Percentiles rank a stretch among this genome's conserved stretches.
Evolutionary conservation across 2,888 invertebrate species (phyloP).

Genomic region (Stenodema calcarata): DNA sequence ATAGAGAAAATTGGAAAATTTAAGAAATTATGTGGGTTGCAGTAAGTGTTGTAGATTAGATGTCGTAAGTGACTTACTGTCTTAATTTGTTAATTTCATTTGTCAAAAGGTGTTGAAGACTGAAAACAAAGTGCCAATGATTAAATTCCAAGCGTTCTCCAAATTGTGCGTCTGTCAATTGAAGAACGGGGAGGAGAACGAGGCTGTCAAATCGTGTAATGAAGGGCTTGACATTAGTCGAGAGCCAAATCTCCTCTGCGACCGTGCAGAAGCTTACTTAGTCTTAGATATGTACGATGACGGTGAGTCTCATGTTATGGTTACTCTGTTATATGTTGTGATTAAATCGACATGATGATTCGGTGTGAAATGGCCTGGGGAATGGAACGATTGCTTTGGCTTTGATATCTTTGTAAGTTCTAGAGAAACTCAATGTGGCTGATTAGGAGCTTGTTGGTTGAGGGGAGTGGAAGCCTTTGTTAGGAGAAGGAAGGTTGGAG

Average conservation of each 20-base stretch:
- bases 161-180: slow-evolving; percentile 81
- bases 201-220: slow-evolving; percentile 67
- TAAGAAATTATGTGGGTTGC: no score
- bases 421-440: no score
- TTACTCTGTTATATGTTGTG: no score
- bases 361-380: no score
- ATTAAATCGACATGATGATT: no score
- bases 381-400: no score
- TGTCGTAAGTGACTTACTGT: no score
- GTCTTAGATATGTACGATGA: slow-evolving; percentile 91
- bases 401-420: no score
- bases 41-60: no score
- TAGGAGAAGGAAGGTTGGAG: no score
- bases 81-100: slow-evolving; percentile 60
- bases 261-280: slow-evolving; percentile 90
- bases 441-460: no score
- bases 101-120: slow-evolving; percentile 60
- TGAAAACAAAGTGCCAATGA: slow-evolving; percentile 72
- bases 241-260: slow-evolving; percentile 82
- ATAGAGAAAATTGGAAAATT: background rate
- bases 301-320: slow-evolving; percentile 63
- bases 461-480: no score
- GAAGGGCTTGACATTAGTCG: slow-evolving; percentile 78
- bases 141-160: slow-evolving; percentile 76
- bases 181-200: slow-evolving; percentile 72